phyloP scores from a whole-genome alignment of 2,113 vertebrate species.

The Bujurquina vittata region DNA sequence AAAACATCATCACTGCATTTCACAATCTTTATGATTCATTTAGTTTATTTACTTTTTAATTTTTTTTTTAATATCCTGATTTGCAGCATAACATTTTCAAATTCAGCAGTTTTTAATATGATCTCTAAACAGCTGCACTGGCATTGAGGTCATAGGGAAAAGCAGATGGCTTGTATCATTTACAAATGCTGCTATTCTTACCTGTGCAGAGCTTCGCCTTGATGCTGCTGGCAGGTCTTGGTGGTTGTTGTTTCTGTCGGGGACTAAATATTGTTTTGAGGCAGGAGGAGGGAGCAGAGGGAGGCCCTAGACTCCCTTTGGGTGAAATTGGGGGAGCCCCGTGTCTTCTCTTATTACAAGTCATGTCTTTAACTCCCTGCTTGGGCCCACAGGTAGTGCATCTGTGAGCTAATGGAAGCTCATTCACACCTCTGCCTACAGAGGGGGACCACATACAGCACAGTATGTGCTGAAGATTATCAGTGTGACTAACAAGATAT shows the following conservation, averaged over 20 bases:
- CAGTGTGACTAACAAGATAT: slow-evolving; percentile 33
- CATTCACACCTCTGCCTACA: slow-evolving; percentile 42
- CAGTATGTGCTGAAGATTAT: slow-evolving; percentile 50
- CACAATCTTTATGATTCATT: not conserved
- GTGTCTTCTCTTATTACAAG: slow-evolving; percentile 63
- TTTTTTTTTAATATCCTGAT: not conserved
- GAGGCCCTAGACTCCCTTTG: not conserved
- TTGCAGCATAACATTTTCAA: not conserved
- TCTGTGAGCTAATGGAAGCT: slow-evolving; percentile 36
- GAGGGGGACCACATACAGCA: not conserved
- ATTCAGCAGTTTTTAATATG: not conserved
- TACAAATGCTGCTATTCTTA: not conserved
- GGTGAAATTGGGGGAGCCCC: slow-evolving; percentile 26
- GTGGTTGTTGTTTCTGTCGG: slow-evolving; percentile 6
- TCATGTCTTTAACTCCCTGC: slow-evolving; percentile 8
- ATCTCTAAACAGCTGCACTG: not conserved
- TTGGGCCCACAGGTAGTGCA: slow-evolving; percentile 23
- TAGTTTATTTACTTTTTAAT: not conserved
- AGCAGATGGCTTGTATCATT: not conserved
- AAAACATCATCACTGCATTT: not conserved
- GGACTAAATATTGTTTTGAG: slow-evolving; percentile 22
- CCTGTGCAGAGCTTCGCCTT: not conserved
- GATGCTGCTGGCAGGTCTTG: not conserved
- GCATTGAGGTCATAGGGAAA: not conserved
- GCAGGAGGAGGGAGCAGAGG: not conserved